A percentile compares a stretch with the other conserved stretches of the same genome.
Evolutionary conservation across 2,797 vertebrate genomes (phyloP).

Genomic region (Iguana delicatissima): DNA sequence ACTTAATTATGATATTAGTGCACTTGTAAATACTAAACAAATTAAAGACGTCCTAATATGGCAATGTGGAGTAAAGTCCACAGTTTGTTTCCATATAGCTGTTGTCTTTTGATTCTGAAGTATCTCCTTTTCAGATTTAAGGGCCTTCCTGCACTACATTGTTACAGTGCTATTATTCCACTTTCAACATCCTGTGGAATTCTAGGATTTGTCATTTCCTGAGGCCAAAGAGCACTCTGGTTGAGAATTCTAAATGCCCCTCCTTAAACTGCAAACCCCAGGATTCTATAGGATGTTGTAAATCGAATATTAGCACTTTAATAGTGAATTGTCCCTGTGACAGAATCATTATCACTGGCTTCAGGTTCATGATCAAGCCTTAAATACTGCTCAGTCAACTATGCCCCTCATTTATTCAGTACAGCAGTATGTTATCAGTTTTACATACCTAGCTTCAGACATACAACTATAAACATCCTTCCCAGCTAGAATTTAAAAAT

Average conservation of each 20-base stretch:
- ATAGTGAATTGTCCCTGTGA: neutral
- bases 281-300: too few species aligned
- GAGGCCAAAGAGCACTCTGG: too few species aligned
- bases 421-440: neutral
- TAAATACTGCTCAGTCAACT: slow-evolving; percentile 30
- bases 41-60: slow-evolving; percentile 40
- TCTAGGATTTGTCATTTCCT: too few species aligned
- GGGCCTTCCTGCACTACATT: too few species aligned
- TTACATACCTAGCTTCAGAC: slow-evolving; percentile 5
- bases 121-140: neutral
- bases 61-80: slow-evolving; percentile 33
- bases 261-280: too few species aligned
- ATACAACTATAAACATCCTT: neutral
- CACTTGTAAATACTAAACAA: slow-evolving; percentile 37
- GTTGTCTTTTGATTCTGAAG: slow-evolving; percentile 39
- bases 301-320: too few species aligned
- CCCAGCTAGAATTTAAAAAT: neutral
- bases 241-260: too few species aligned
- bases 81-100: neutral
- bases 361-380: slow-evolving; percentile 16
- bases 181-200: too few species aligned
- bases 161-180: too few species aligned
- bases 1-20: slow-evolving; percentile 54
- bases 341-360: slow-evolving; percentile 17
- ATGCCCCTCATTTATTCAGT: slow-evolving; percentile 28